Conservation (phyloP, 2,797 vertebrate species). For the Rhinichthys osculus region DNA sequence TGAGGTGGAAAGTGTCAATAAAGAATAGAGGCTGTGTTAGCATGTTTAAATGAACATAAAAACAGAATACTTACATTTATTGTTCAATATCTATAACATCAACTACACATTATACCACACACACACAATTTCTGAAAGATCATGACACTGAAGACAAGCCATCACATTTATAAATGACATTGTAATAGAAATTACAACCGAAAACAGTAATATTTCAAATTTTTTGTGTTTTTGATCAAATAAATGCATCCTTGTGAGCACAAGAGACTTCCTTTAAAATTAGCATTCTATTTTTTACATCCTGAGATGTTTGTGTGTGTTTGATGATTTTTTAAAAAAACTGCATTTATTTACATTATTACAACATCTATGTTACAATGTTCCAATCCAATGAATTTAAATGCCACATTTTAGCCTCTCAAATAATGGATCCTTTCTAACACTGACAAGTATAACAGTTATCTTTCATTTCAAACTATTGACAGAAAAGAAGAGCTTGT, state of each 20-base stretch:
- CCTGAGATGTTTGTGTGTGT: not conserved
- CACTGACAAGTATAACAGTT: conserved; percentile 15
- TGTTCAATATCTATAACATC: conserved; percentile 62
- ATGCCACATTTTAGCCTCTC: not conserved
- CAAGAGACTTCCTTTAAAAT: not conserved
- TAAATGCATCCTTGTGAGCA: not conserved
- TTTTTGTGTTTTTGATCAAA: not conserved
- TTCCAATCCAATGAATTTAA: not conserved
- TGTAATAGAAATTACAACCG: not conserved
- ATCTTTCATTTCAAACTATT: conserved; percentile 33
- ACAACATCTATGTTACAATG: not conserved
- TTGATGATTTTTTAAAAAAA: not conserved
- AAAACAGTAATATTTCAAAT: not conserved
- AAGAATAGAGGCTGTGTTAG: conserved; percentile 26
- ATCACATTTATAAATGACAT: not conserved
- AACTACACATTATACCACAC: conserved; percentile 26
- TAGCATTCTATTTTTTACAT: not conserved
- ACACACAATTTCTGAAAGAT: not conserved
- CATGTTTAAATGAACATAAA: conserved; percentile 35
- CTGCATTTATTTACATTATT: not conserved
- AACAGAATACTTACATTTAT: conserved; percentile 22
- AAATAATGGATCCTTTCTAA: not conserved
- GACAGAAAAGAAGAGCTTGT: conserved; percentile 14
- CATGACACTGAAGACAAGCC: not conserved
- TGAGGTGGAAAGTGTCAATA: conserved; percentile 40